A percentile compares a stretch with the other conserved stretches of the same genome.
phyloP scores from a whole-genome alignment of 2,113 vertebrate genomes.

The Sceloporus undulatus region DNA sequence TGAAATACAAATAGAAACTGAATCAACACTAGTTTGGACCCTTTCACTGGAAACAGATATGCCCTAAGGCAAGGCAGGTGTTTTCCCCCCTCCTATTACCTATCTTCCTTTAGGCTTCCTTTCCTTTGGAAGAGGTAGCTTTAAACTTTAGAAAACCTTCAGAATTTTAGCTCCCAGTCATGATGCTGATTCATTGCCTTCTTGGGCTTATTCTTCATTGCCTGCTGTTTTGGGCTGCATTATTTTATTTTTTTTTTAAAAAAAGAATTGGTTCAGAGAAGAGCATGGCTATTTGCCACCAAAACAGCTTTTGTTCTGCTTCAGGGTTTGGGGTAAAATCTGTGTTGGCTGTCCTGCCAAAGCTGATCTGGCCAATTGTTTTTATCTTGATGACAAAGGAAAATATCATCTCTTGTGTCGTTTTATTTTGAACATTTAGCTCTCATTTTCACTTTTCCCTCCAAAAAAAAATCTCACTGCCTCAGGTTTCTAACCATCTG shows the following conservation, averaged over 20 bases:
- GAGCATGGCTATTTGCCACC: slow-evolving; percentile 18
- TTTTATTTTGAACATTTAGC: background rate
- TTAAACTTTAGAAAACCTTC: background rate
- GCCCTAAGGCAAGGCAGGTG: slow-evolving; percentile 9
- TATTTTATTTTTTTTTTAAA: background rate
- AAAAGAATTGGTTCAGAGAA: slow-evolving; percentile 1
- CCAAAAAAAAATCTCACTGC: background rate
- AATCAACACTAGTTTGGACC: slow-evolving; percentile 21
- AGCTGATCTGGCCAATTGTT: slow-evolving; percentile 17
- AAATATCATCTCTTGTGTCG: slow-evolving; percentile 11
- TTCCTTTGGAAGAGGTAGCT: background rate
- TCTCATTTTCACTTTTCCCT: background rate
- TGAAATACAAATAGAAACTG: slow-evolving; percentile 21
- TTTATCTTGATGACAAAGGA: slow-evolving; percentile 10
- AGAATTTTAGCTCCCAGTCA: background rate
- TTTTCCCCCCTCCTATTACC: background rate
- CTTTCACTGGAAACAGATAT: slow-evolving; percentile 43
- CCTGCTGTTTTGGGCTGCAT: background rate
- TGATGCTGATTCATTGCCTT: background rate
- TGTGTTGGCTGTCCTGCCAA: background rate
- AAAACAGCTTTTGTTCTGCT: slow-evolving; percentile 25
- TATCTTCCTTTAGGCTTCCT: slow-evolving; percentile 5
- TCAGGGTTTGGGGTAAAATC: background rate
- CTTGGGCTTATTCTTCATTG: background rate
- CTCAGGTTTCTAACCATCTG: slow-evolving; percentile 38